Conservation (phyloP, 2,888 invertebrate species). For the Troides aeacus region DNA sequence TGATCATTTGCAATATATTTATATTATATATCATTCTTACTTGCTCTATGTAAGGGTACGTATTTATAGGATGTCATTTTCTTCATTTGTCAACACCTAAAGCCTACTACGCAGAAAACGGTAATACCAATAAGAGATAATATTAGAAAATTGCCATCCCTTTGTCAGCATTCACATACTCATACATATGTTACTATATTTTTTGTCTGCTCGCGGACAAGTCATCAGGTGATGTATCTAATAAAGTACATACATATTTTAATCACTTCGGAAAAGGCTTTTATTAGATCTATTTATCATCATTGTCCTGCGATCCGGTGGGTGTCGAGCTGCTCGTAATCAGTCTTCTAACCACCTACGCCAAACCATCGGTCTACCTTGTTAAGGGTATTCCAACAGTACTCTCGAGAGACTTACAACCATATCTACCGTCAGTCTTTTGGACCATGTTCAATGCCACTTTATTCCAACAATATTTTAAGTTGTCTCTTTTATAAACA, state of each 20-base stretch:
- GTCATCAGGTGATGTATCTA: neutral
- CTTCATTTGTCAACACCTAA: constrained; percentile 10
- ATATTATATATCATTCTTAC: neutral
- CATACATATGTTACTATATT: constrained; percentile 1
- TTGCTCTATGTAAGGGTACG: neutral
- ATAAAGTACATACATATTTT: neutral
- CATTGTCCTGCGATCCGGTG: no score
- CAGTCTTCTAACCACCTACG: no score
- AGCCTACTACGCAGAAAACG: neutral
- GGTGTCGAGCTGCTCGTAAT: no score
- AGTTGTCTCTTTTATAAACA: no score
- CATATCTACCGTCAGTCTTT: no score
- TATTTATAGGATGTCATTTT: neutral
- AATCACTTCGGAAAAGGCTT: neutral
- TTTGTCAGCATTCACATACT: constrained; percentile 19
- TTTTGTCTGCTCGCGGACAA: neutral
- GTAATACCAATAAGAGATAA: constrained; percentile 7
- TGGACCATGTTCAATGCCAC: no score
- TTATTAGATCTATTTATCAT: no score
- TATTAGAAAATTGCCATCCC: constrained; percentile 18
- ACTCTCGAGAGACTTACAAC: no score
- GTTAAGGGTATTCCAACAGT: no score
- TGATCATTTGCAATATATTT: neutral
- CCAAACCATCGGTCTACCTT: no score
- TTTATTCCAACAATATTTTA: no score